A percentile compares a stretch with the other conserved stretches of the same genome.
phyloP scores from a whole-genome alignment of 2,113 vertebrate species.

The Microtus oregoni region DNA sequence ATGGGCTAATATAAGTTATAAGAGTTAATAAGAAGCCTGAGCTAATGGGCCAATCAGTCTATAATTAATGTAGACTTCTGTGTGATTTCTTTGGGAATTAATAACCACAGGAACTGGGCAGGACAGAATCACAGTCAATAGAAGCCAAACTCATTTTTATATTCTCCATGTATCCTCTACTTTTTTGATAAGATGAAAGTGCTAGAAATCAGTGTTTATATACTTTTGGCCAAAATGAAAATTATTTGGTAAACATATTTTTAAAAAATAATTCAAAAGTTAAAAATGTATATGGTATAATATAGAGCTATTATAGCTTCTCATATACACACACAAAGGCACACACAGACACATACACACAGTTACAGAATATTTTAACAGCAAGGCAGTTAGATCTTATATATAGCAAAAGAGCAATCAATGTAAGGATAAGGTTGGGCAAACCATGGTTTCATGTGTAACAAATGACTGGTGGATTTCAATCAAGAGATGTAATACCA shows the following conservation, averaged over 20 bases:
- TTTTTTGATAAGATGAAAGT: not conserved
- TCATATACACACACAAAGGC: not conserved
- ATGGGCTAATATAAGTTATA: no score
- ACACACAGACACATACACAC: not conserved
- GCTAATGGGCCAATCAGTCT: no score
- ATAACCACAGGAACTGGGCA: no score
- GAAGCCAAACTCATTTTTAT: not conserved
- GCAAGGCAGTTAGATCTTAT: not conserved
- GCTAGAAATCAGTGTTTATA: not conserved
- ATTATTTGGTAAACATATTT: not conserved
- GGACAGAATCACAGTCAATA: no score
- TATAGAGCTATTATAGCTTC: not conserved
- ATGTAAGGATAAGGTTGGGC: not conserved
- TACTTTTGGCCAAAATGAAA: not conserved
- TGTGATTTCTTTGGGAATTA: no score
- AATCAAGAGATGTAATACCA: not conserved
- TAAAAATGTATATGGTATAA: not conserved
- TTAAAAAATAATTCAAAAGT: not conserved
- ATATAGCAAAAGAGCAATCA: not conserved
- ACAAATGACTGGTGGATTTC: not conserved
- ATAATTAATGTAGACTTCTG: no score
- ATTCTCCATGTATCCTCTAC: not conserved
- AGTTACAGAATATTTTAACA: not conserved
- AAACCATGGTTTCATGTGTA: not conserved
- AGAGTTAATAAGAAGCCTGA: no score